Evolutionary conservation across 2,113 vertebrate species (phyloP).

Genomic region (Myotis davidii): DNA sequence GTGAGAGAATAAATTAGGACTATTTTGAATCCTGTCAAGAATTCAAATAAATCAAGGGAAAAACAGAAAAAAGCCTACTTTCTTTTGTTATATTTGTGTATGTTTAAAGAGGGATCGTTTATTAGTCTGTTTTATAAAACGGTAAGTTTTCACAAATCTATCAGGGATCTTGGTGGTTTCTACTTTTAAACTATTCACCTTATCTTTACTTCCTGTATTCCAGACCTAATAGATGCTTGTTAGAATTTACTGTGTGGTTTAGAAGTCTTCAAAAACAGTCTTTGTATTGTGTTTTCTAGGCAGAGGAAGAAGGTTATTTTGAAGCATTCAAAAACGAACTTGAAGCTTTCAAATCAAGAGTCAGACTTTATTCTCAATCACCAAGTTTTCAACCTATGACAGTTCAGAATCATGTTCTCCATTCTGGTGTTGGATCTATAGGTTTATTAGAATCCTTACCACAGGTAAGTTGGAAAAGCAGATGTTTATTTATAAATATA

Average conservation of each 20-base stretch:
- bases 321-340: conserved; percentile 97
- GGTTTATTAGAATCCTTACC: conserved; percentile 88
- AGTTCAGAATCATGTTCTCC: conserved; percentile 80
- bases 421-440: conserved; percentile 85
- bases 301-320: conserved; percentile 94
- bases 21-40: not conserved
- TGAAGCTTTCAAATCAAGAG: conserved; percentile 93
- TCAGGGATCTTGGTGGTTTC: not conserved
- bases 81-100: not conserved
- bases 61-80: not conserved
- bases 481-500: conserved; percentile 18
- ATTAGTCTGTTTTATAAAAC: not conserved
- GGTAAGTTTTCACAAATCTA: not conserved
- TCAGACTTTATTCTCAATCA: conserved; percentile 89
- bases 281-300: conserved; percentile 82
- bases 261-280: not conserved
- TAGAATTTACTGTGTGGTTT: conserved; percentile 24
- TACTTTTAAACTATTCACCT: not conserved
- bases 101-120: not conserved
- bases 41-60: conserved; percentile 8
- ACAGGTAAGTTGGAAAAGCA: conserved; percentile 85
- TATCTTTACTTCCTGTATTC: not conserved
- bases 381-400: conserved; percentile 82
- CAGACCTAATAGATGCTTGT: not conserved
- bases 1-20: not conserved